These are phyloP conservation scores for Dolichoris vasculosae DNA, from an alignment of 1,140 invertebrate genomes.

Conservation along the genomic window DNA sequence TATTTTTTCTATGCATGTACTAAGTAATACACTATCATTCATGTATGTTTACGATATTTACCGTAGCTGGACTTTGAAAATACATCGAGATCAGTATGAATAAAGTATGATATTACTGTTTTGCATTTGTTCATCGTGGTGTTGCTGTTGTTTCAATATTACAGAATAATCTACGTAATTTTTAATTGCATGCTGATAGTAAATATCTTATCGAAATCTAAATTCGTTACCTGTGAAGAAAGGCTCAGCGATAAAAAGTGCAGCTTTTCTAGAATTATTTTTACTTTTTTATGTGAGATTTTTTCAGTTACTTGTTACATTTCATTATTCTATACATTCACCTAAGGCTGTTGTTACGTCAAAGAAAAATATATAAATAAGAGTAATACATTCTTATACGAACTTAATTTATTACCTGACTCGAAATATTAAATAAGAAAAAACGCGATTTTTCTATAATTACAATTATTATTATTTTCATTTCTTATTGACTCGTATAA, in stretches of 20 bases:
- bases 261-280: neutral
- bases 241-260: neutral
- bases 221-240: constrained; percentile 40
- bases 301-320: neutral
- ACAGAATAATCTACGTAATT: constrained; percentile 33
- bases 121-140: neutral
- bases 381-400: neutral
- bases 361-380: neutral
- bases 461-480: neutral
- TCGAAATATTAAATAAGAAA: neutral
- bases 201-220: constrained; percentile 23
- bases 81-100: neutral
- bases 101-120: neutral
- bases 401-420: neutral
- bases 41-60: constrained; percentile 3
- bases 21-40: constrained; percentile 10
- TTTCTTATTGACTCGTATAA: neutral
- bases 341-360: neutral
- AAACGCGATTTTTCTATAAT: neutral
- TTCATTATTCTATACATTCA: neutral
- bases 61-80: neutral
- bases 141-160: constrained; percentile 9
- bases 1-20: constrained; percentile 15
- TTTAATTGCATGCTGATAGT: constrained; percentile 38
- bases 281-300: neutral